Base-by-base conservation (phyloP, 2,888 invertebrate species). In the Tinea semifulvella region DNA sequence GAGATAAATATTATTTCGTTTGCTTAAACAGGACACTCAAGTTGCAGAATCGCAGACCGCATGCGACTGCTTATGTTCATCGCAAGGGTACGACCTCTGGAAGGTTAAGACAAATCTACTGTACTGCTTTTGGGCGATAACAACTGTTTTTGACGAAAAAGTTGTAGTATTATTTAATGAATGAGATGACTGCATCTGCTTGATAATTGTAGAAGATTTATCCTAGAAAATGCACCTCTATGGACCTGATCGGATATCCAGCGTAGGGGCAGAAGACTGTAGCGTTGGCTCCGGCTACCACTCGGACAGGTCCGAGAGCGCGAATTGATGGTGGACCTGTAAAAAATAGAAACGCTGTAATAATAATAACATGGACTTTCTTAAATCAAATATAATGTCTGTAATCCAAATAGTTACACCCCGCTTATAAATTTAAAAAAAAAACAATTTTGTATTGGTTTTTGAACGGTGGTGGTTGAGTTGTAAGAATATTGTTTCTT, bases 191-290 rank as follows among this genome's bases (percentile, higher is more conserved):
- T n/a, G n/a, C n/a, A n/a, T n/a, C n/a, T n/a, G n/a, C n/a, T n/a
- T n/a, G n/a, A n/a, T n/a, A 31, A 22, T 44, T 58, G 56, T 52
- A 50, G 53, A 61, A 65, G 61, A 65, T 68, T 67, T 56, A 65
- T 65, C 63, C 61, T 66, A 67, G 57, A 61, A 60, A 67, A 75
- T 76, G 76, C 76, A 75, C 76, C 75, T 76, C 69, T 74, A 76
- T 74, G 64, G 73, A 83, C 62, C 86, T 85, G 68, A 94, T 88
- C 55, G 94, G 93, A 82, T 91, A 92, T 58, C 94, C 94, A 46
- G 92, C 89, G 70, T 92, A 93, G 58, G 92, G 92, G 77, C 94
- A 94, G 60, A 86, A 84, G 55, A 94, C 80, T 51, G 86, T 85
- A 53, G 90, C 84, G 67, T 89, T 87, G 55, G 87, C 84, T 43